A percentile compares a stretch with the other conserved stretches of the same genome.
Evolutionary conservation across 2,113 vertebrate species (phyloP).

Genomic region (Zootoca vivipara): DNA sequence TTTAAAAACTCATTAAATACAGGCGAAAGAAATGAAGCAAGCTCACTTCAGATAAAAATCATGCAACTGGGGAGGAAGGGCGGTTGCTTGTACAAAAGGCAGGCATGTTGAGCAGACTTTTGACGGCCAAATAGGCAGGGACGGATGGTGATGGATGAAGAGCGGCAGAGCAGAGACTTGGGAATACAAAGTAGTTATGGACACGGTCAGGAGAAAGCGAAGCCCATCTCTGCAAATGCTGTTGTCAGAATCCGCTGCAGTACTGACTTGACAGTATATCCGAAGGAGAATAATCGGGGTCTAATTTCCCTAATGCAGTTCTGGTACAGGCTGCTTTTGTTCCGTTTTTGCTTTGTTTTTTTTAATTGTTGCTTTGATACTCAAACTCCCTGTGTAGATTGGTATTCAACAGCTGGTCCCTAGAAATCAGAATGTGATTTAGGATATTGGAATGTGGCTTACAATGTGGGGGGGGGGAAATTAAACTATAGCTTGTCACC

Average conservation of each 20-base stretch:
- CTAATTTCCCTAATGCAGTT: background rate
- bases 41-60: slow-evolving; percentile 25
- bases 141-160: slow-evolving; percentile 7
- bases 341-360: background rate
- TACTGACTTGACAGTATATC: background rate
- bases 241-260: background rate
- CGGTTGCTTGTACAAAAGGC: slow-evolving; percentile 12
- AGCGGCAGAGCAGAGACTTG: background rate
- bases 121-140: background rate
- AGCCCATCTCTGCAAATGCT: background rate
- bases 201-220: background rate
- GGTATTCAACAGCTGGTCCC: background rate
- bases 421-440: slow-evolving; percentile 3
- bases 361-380: background rate
- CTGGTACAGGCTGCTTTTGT: background rate
- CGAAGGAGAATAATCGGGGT: background rate
- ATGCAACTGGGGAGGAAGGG: background rate
- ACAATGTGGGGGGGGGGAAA: too few species aligned
- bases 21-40: slow-evolving; percentile 3
- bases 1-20: slow-evolving; percentile 39
- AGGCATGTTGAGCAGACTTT: slow-evolving; percentile 27
- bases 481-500: background rate
- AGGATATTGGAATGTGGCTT: background rate
- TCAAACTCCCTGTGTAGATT: background rate
- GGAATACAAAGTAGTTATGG: background rate